A percentile compares a stretch with the other conserved stretches of the same genome.
These are phyloP conservation scores for Zosterops lateralis DNA, from an alignment of 2,113 vertebrate species.

Conservation along the genomic window DNA sequence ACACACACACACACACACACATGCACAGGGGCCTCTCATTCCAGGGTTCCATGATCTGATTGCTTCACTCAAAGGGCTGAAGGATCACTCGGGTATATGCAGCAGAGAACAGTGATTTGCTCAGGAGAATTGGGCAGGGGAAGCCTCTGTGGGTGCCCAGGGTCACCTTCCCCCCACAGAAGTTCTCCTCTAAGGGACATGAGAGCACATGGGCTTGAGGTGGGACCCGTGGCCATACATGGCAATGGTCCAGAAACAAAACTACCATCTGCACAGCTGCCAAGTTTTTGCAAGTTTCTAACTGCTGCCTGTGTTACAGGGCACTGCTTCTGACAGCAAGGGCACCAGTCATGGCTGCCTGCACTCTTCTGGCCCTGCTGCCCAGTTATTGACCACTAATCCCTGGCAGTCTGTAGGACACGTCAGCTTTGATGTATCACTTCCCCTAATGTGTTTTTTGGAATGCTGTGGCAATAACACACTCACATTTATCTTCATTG, in stretches of 20 bases:
- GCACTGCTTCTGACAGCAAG: background rate
- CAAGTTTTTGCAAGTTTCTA: background rate
- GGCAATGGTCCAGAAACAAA: background rate
- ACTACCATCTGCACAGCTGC: background rate
- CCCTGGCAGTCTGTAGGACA: background rate
- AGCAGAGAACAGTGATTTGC: background rate
- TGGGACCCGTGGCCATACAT: background rate
- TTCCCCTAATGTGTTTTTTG: constrained; percentile 32
- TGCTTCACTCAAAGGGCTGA: background rate
- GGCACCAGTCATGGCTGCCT: background rate
- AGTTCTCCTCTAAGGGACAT: background rate
- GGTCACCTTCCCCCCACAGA: background rate
- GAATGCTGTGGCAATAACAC: background rate
- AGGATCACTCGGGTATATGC: background rate
- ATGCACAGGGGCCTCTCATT: background rate
- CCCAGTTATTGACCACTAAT: constrained; percentile 1
- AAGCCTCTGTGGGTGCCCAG: background rate
- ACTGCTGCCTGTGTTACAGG: background rate
- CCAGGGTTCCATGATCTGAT: background rate
- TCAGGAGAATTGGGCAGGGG: no score
- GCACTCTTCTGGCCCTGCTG: background rate
- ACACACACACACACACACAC: accelerated
- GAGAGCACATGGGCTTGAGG: background rate
- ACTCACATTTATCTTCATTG: constrained; percentile 12
- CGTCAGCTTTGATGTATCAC: constrained; percentile 10